Percentiles rank a stretch among this genome's conserved stretches.
Evolutionary conservation across 2,797 vertebrate species (phyloP).

Genomic region (Mus spretus): DNA sequence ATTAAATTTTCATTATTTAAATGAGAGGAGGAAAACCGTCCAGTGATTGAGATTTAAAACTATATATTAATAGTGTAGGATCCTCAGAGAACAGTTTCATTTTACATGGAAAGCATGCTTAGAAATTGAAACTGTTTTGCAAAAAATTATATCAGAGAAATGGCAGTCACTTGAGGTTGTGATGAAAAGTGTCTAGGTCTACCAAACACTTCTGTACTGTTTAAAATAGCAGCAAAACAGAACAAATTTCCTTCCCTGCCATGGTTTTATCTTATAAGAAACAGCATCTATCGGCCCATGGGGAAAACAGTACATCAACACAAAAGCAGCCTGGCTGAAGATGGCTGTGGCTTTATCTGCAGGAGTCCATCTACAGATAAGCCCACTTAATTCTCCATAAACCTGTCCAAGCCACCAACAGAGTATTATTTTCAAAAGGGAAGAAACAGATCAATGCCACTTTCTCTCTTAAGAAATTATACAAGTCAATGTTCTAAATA

Average conservation of each 20-base stretch:
- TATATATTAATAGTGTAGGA: constrained; percentile 53
- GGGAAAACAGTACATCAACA: constrained; percentile 60
- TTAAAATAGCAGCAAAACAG: constrained; percentile 76
- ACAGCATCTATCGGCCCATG: constrained; percentile 43
- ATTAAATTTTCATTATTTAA: constrained; percentile 60
- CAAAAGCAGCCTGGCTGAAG: constrained; percentile 62
- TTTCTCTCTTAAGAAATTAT: constrained; percentile 69
- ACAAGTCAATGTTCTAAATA: constrained; percentile 74
- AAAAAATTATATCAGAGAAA: constrained; percentile 58
- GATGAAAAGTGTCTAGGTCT: constrained; percentile 55
- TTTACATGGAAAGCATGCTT: constrained; percentile 62
- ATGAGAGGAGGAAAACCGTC: constrained; percentile 31
- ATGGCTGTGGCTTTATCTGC: constrained; percentile 55
- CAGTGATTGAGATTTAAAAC: constrained; percentile 65
- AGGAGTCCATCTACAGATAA: constrained; percentile 70
- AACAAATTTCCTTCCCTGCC: constrained; percentile 61
- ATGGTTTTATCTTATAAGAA: constrained; percentile 69
- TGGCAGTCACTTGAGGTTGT: constrained; percentile 49
- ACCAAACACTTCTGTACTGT: background rate
- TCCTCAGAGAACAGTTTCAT: constrained; percentile 51
- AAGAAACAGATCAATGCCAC: constrained; percentile 77
- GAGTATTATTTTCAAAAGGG: constrained; percentile 75
- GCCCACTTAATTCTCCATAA: constrained; percentile 70
- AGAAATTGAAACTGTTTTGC: constrained; percentile 47
- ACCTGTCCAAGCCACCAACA: constrained; percentile 67